Base-by-base conservation (phyloP, 2,797 vertebrate genomes). In the Crocodylus rhombifer region DNA sequence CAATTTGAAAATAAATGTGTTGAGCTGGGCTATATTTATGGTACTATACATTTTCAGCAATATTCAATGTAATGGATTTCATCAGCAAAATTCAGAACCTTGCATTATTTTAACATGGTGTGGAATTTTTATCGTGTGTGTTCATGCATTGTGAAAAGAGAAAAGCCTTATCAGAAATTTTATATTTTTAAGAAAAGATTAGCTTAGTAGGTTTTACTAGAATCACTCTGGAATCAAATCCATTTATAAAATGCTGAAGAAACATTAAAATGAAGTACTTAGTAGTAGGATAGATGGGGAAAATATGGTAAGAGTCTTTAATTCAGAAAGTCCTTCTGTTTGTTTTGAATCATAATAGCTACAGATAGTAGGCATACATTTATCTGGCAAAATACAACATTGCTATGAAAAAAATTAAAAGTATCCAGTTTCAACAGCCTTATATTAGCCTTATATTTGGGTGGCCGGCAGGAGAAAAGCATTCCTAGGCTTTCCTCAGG, bases 161-260 rank as follows among this genome's bases (percentile, higher is more conserved):
- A 80, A 95, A 87, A 88, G 2, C 20, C 63, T 86, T 88, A 71
- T 80, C 77, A 85, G n/a, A 21, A 85, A 77, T 61, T 79, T 73
- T 65, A 5, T 36, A 4, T 71, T 86, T 79, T 28, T 51, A 73
- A 88, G 36, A 84, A 92, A 86, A 85, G 2, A n/a, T 18, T 84
- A 23, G 3, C 8, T 92, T 90, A 86, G 67, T 87, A 79, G 18
- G 14, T 87, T 93, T 90, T 76, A 76, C 6, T 90, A 77, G 86
- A 86, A 91, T 87, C 61, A 80, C 33, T 80, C n/a, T 86, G 55
- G 78, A 93, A 88, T 86, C 84, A 91, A 94, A 91, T 80, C 67
- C 78, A 78, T 80, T 92, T 93, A 87, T 79, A 91, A 92, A 92
- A 96, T 77, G 36, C 3, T 33, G 61, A 93, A 78, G 91, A 89